Base-by-base conservation (phyloP, 2,888 invertebrate species). In the Synanthedon tipuliformis region DNA sequence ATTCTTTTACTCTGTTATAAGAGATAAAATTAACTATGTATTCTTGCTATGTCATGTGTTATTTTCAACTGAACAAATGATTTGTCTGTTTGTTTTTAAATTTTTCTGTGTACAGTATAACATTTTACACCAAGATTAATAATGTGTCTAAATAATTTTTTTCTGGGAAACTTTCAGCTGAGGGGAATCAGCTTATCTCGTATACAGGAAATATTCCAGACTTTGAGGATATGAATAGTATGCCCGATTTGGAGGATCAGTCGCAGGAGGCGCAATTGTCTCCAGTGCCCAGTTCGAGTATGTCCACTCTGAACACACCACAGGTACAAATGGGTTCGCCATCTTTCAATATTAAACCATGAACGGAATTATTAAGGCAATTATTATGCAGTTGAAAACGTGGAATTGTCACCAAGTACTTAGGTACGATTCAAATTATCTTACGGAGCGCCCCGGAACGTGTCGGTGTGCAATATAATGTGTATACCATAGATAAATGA, bases 141-240 rank as follows among this genome's bases (percentile, higher is more conserved):
- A 45, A 45, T 41, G 12, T 41, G 41, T n/a, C 5, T 13, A n/a
- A n/a, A n/a, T n/a, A n/a, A n/a, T 45, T 58, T 58, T 65, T 64
- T 73, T 73, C 73, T 72, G 71, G 71, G 68, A 64, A 63, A 66
- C 63, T 87, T 87, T 86, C 86, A 87, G 85, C 82, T 80, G 88
- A 88, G 74, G 81, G 78, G 72, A 86, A 83, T 83, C 86, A 88
- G 81, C 77, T 88, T 72, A 88, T 88, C 61, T 88, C 88, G 73
- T 88, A 88, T 81, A 83, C 86, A 81, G 86, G 85, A 62, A 83
- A 78, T 82, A 79, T 85, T 77, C 87, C 88, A 75, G 86, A 87
- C 81, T 85, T 88, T 76, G 87, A 82, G 68, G 86, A 85, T 68
- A 84, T 88, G 64, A 73, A 49, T 16, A 45, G 63, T 62, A 73